Base-by-base conservation (phyloP, 2,797 vertebrate species). In the Sebastes taczanowskii region DNA sequence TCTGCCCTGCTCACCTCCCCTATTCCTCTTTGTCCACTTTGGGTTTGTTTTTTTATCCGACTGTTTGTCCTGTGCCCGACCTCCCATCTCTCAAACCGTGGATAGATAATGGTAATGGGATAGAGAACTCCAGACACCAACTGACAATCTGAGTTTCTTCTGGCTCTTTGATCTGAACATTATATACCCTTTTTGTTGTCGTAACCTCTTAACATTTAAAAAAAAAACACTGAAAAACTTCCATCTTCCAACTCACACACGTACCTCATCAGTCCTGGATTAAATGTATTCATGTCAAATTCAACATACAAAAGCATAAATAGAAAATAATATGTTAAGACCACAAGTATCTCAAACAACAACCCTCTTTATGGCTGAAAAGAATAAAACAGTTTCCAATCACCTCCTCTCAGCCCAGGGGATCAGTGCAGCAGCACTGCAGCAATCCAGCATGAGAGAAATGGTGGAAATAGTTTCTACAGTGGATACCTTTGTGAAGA, bases 101-200 rank as follows among this genome's bases (percentile, higher is more conserved):
- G n/a, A n/a, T n/a, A n/a, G n/a, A n/a, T n/a, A n/a, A n/a, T n/a
- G n/a, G n/a, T n/a, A 72, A 76, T n/a, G 9, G 34, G 29, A 34
- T 52, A 67, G 53, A 86, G 27, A 85, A 81, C 60, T 64, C 10
- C 0, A 80, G 29, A 80, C 60, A 83, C 49, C n/a, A 34, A 7
- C 14, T 74, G 77, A 89, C 69, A 84, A 82, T 78, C 70, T 80
- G 59, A 81, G 58, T 74, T 78, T 61, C 35, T 69, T 78, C 46
- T 29, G 66, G 63, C 18, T 69, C 71, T 71, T 78, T 46, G 16
- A 49, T 64, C 61, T 25, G 69, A 62, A 63, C 30, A 4, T 76
- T 78, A 27, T 70, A 25, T 60, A 72, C 5, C 5, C 3, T 62
- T 72, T 46, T 46, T 46, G 68, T 60, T 7, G 22, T 60, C 73